Percentiles rank a stretch among this genome's conserved stretches.
Conservation (phyloP, 2,113 vertebrate genomes). For the Hippolais icterina region DNA sequence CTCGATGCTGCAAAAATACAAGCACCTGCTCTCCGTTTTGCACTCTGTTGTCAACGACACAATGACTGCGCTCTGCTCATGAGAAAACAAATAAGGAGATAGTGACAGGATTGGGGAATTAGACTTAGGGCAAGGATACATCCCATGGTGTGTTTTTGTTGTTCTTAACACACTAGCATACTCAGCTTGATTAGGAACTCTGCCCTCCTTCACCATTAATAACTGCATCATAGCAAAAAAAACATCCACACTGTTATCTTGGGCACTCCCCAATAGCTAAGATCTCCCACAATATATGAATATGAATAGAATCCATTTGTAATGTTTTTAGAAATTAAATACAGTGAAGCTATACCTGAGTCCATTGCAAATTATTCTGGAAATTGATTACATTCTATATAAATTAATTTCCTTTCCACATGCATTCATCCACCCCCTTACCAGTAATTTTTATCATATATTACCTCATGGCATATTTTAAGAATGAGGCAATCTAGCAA, state of each 20-base stretch:
- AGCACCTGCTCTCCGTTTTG: background rate
- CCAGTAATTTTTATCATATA: background rate
- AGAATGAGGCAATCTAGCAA: constrained; percentile 42
- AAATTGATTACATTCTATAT: constrained; percentile 39
- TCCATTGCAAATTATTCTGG: background rate
- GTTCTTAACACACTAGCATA: background rate
- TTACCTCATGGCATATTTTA: constrained; percentile 41
- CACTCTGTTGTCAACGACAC: background rate
- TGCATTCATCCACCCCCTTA: background rate
- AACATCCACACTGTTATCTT: background rate
- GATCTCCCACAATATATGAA: background rate
- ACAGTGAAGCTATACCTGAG: background rate
- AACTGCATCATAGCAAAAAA: background rate
- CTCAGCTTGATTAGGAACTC: background rate
- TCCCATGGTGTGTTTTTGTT: background rate
- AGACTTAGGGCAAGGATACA: background rate
- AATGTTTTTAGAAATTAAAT: constrained; percentile 10
- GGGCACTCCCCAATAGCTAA: background rate
- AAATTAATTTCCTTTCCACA: constrained; percentile 40
- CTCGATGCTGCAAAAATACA: background rate
- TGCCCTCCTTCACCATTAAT: background rate
- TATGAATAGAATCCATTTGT: background rate
- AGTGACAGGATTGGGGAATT: background rate
- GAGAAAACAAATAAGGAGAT: background rate
- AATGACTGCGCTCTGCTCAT: background rate